These are phyloP conservation scores for Mesoligia furuncula DNA, from an alignment of 2,888 invertebrate genomes.

Conservation along the genomic window DNA sequence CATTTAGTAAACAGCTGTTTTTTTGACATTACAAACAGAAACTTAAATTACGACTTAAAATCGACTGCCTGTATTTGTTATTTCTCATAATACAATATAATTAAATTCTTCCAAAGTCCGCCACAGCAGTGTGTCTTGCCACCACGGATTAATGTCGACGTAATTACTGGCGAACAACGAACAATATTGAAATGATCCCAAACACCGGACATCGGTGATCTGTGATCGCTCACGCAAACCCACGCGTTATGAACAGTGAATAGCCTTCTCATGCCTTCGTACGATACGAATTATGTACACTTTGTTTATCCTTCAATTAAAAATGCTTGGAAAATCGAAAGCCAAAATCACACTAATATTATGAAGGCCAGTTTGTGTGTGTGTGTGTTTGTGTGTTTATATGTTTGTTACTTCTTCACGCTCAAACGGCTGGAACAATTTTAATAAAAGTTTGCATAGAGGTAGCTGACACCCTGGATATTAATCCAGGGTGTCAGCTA, in stretches of 20 bases:
- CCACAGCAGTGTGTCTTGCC: slow-evolving; percentile 39
- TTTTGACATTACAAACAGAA: no score
- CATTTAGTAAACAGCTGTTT: no score
- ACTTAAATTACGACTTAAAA: neutral
- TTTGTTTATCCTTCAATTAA: neutral
- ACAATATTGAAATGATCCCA: slow-evolving; percentile 67
- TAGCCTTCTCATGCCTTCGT: neutral
- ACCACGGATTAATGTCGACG: slow-evolving; percentile 53
- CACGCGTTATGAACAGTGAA: neutral
- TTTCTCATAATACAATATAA: neutral
- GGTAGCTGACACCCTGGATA: no score
- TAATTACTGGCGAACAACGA: slow-evolving; percentile 66
- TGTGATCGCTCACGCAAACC: slow-evolving; percentile 48
- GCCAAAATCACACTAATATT: no score
- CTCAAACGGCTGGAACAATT: no score
- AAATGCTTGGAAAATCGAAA: neutral
- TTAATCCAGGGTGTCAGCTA: no score
- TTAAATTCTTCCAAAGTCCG: neutral
- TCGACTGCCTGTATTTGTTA: neutral
- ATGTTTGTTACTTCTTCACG: no score
- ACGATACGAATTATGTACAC: neutral
- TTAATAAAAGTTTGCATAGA: no score
- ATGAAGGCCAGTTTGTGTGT: no score
- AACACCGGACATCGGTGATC: slow-evolving; percentile 41
- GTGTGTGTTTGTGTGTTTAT: no score